These are phyloP conservation scores for Cyprinella venusta DNA, from an alignment of 2,797 vertebrate species.

Conservation along the genomic window DNA sequence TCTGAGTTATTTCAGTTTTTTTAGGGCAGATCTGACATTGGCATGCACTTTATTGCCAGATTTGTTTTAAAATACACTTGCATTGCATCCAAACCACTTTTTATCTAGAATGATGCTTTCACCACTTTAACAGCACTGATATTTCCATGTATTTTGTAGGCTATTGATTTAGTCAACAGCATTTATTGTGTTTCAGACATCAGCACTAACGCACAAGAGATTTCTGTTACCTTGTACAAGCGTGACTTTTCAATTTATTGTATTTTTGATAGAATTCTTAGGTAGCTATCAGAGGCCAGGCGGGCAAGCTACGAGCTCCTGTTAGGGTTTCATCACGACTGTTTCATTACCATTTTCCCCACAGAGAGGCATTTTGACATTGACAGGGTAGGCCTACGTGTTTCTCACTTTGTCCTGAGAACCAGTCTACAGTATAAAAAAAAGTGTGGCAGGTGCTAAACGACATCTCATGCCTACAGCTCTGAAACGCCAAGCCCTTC, in stretches of 20 bases:
- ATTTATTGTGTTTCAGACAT: slow-evolving; percentile 23
- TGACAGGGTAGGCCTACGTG: slow-evolving; percentile 36
- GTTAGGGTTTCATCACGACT: slow-evolving; percentile 37
- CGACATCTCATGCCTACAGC: neutral
- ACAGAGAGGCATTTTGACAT: slow-evolving; percentile 38
- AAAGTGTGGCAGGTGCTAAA: neutral
- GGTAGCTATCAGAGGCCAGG: slow-evolving; percentile 31
- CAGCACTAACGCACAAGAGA: neutral
- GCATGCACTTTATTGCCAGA: neutral
- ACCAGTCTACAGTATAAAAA: slow-evolving; percentile 13
- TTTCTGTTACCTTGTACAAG: slow-evolving; percentile 20
- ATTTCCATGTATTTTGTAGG: neutral
- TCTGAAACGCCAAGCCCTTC: neutral
- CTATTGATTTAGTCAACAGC: neutral
- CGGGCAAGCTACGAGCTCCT: slow-evolving; percentile 19
- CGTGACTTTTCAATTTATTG: slow-evolving; percentile 41
- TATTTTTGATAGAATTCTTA: slow-evolving; percentile 33
- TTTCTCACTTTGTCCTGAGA: slow-evolving; percentile 18
- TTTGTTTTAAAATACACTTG: neutral
- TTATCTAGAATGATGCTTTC: neutral
- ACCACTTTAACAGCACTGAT: slow-evolving; percentile 2
- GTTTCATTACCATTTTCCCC: slow-evolving; percentile 43
- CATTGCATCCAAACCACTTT: neutral
- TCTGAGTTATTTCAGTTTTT: slow-evolving; percentile 18
- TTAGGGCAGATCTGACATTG: neutral